These are phyloP conservation scores for Abramis brama DNA, from an alignment of 2,113 vertebrate species.

Conservation along the genomic window DNA sequence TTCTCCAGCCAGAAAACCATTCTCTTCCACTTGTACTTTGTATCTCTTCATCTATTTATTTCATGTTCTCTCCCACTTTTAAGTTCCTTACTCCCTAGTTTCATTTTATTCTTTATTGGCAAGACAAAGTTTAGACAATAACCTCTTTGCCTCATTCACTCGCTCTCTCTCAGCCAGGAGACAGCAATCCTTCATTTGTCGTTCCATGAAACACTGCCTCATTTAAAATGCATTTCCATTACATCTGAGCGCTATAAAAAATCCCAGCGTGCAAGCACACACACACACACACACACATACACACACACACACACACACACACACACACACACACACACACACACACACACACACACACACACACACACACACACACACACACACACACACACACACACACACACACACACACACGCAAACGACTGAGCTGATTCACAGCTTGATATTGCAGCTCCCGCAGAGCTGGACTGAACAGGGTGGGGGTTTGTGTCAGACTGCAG, in stretches of 20 bases:
- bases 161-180: conserved; percentile 12
- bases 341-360: no score
- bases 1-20: conserved; percentile 3
- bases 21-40: neutral
- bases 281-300: neutral
- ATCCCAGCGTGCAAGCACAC: neutral
- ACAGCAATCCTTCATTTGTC: conserved; percentile 20
- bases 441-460: neutral
- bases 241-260: conserved; percentile 20
- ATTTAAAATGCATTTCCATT: conserved; percentile 52
- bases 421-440: neutral
- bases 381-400: conserved; percentile 23
- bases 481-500: conserved; percentile 22
- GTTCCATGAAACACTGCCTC: conserved; percentile 36
- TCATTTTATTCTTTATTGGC: neutral
- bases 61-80: neutral
- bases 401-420: no score
- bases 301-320: no score
- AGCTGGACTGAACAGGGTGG: conserved; percentile 19
- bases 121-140: conserved; percentile 8
- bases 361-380: conserved; percentile 16
- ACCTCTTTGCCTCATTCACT: conserved; percentile 37
- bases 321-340: no score
- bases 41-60: neutral
- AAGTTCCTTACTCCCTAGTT: neutral